A percentile compares a stretch with the other conserved stretches of the same genome.
These are phyloP conservation scores for Helarctos malayanus DNA, from an alignment of 2,797 vertebrate genomes.

Conservation along the genomic window DNA sequence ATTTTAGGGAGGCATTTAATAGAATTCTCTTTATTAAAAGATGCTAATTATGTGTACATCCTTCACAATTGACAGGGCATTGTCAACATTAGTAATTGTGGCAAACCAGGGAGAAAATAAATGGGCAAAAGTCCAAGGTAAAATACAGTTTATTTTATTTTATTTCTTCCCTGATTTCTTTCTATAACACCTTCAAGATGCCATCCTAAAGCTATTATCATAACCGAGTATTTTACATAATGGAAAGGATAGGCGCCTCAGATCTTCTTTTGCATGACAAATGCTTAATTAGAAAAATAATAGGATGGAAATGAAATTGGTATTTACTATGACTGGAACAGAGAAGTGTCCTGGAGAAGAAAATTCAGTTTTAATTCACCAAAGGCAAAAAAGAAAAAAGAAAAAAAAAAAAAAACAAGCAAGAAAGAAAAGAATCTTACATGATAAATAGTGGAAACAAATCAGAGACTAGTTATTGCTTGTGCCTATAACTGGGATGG, in stretches of 20 bases:
- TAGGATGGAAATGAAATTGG: slow-evolving; percentile 90
- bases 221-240: slow-evolving; percentile 88
- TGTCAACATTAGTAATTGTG: slow-evolving; percentile 80
- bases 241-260: slow-evolving; percentile 85
- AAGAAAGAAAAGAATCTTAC: slow-evolving; percentile 49
- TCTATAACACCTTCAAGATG: slow-evolving; percentile 84
- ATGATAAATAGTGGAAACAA: slow-evolving; percentile 49
- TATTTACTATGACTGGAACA: slow-evolving; percentile 87
- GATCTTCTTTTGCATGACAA: slow-evolving; percentile 90
- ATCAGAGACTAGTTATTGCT: neutral
- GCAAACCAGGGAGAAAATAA: slow-evolving; percentile 86
- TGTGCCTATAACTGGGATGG: neutral
- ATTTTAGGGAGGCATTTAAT: slow-evolving; percentile 81
- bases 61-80: slow-evolving; percentile 54
- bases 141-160: slow-evolving; percentile 75
- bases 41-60: slow-evolving; percentile 78
- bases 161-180: slow-evolving; percentile 82
- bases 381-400: slow-evolving; percentile 81
- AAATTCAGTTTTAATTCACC: slow-evolving; percentile 82
- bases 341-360: slow-evolving; percentile 78
- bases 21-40: slow-evolving; percentile 81
- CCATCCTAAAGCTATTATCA: slow-evolving; percentile 87
- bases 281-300: slow-evolving; percentile 91
- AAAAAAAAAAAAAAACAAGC: neutral
- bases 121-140: slow-evolving; percentile 77